Base-by-base conservation (phyloP, 2,888 invertebrate species). In the Xanthorhoe designata region DNA sequence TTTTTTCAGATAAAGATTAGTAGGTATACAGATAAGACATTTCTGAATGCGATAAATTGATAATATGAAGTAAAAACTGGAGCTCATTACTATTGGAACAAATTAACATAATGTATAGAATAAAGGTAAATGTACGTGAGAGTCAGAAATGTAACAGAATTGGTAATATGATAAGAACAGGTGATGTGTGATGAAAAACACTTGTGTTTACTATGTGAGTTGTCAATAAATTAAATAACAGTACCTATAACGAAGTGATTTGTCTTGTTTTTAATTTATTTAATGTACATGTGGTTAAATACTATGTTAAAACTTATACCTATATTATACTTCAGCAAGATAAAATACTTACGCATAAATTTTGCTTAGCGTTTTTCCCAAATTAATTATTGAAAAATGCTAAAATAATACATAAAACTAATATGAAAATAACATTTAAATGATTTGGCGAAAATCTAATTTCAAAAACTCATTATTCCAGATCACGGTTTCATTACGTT, bases 381-480 rank as follows among this genome's bases (percentile, higher is more conserved):
- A 32, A 32, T 32, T 4, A 13, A 42, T 42, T 13, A 42, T 13
- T 42, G 38, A 38, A 38, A 2, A 10, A 10, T 7, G 38, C 7
- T 7, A 32, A 32, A 32, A 32, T 38, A n/a, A 38, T 42, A 9
- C 35, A 38, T 2, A 38, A 38, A 10, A 38, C 10, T 13, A 42
- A 13, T 0, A 42, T 42, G 13, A 42, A 13, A 13, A 4, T 3
- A 42, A 3, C 52, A 45, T 52, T 29, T 53, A 42, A 52, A 17
- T 35, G 19, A 56, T 50, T 49, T 38, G 3, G 18, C 5, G 15
- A 66, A 57, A 53, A 58, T 49, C 42, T 60, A 17, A 52, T 59
- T 29, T 15, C 45, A 32, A 58, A 54, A 64, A 51, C 62, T 60
- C 57, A 66, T 66, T 70, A 66, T 65, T 64, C 19, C 50, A 68